Evolutionary conservation across 2,888 invertebrate species (phyloP).

Genomic region (Mesochorus sp.): DNA sequence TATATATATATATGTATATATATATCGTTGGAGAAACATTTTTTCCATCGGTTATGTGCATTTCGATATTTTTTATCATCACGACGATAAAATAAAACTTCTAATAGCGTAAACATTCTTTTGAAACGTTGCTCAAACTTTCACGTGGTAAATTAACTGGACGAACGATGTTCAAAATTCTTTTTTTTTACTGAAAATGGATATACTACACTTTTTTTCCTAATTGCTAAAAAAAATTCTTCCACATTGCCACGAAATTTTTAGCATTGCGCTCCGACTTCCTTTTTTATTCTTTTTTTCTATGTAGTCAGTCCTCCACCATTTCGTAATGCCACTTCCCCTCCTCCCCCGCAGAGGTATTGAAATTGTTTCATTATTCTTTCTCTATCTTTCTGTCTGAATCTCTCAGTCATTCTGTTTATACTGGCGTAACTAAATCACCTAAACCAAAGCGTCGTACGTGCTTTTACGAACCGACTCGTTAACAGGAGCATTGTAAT

Average conservation of each 20-base stretch:
- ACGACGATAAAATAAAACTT: too few species aligned
- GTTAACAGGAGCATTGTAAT: conserved; percentile 54
- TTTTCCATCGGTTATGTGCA: neutral
- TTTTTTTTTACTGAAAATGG: neutral
- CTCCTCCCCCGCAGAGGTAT: too few species aligned
- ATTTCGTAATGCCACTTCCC: conserved; percentile 50
- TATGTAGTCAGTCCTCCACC: conserved; percentile 23
- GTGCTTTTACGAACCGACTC: conserved; percentile 49
- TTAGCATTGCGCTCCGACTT: conserved; percentile 34
- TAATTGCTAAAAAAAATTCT: conserved; percentile 7
- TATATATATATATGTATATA: too few species aligned
- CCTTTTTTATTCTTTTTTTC: conserved; percentile 2
- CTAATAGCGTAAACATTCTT: too few species aligned
- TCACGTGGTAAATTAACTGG: neutral
- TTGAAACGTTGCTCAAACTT: too few species aligned
- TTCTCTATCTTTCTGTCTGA: neutral
- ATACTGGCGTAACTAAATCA: conserved; percentile 55
- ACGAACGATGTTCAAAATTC: conserved; percentile 5
- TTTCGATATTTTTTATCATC: neutral
- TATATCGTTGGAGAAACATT: neutral
- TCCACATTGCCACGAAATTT: too few species aligned
- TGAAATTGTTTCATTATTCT: conserved; percentile 36
- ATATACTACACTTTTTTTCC: conserved; percentile 35
- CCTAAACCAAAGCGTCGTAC: conserved; percentile 58
- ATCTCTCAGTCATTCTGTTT: conserved; percentile 29